phyloP scores from a whole-genome alignment of 2,113 vertebrate species.

The Aspidoscelis tigris region DNA sequence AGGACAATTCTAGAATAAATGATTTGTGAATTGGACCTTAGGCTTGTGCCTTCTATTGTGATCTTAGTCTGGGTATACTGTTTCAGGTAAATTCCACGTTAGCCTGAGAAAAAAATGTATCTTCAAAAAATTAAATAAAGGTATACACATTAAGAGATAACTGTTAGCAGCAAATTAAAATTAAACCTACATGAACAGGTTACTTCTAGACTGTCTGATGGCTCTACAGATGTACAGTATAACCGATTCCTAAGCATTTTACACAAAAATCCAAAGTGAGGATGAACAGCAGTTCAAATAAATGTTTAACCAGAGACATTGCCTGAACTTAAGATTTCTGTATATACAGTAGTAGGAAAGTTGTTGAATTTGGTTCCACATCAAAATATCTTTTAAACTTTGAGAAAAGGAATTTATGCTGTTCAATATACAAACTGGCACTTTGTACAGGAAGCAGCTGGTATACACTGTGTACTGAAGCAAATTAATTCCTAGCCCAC shows the following conservation, averaged over 20 bases:
- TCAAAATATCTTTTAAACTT: neutral
- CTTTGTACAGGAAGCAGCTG: neutral
- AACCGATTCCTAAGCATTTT: neutral
- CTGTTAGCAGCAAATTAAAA: neutral
- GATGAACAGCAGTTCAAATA: neutral
- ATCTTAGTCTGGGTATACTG: neutral
- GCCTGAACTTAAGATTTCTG: neutral
- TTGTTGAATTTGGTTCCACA: neutral
- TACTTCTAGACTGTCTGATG: neutral
- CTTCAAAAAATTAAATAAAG: neutral
- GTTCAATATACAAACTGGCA: neutral
- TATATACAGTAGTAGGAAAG: neutral
- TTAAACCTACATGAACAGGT: neutral
- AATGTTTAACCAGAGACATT: neutral
- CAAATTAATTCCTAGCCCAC: neutral
- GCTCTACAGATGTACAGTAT: neutral
- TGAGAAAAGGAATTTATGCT: conserved; percentile 4
- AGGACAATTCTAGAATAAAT: conserved; percentile 7
- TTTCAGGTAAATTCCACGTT: neutral
- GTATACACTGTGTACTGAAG: neutral
- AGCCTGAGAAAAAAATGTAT: neutral
- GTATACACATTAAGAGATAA: neutral
- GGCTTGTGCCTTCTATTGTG: neutral
- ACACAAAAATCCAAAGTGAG: neutral
- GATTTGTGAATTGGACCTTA: neutral